Evolutionary conservation across 2,797 vertebrate species (phyloP), one percentile per base, ranked within the genome.

Genomic region (Phalloptychus januarius): DNA sequence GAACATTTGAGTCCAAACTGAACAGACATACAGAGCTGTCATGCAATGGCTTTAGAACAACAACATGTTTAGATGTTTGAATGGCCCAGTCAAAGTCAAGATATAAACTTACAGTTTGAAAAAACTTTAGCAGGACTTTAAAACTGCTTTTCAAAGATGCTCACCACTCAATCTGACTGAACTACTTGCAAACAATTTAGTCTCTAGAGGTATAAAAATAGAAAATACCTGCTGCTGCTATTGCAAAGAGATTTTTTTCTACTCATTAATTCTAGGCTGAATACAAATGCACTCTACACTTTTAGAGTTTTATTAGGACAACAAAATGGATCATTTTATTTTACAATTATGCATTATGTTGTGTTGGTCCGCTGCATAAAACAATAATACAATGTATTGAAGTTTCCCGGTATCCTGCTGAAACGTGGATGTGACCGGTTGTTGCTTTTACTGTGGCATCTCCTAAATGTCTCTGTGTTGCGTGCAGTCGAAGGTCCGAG

Each of bases 401-500:
- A 15, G 65, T 69, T 25, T 1, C 31, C 42, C 5, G 28, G 11
- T 5, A 4, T 25, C 46, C 13, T 74, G 71, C 54, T 23, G 13
- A 77, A 73, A 69, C 36, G 44, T 84, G 63, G 20, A 76, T 81
- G 77, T 71, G 73, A 5, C 16, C 36, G 25, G 28, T 83, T 44
- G 52, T 72, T 4, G 4, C 15, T 18, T 25, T 65, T 28, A 23
- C 54, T 72, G 20, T 74, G 6, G 12, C 38, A 5, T 72, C 38
- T 28, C 44, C 40, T 71, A 25, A 75, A 3, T 74, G 18, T n/a
- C 52, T 78, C 40, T 33, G 6, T 76, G 45, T 81, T 76, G 1
- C 72, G 31, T 81, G 20, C 84, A 99, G 98, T 96, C 97, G n/a
- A 97, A 97, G 77, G 98, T 99, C 63, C 96, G 95, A 79, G 97